phyloP scores from a whole-genome alignment of 2,797 vertebrate genomes.

The Eupleurogrammus muticus region DNA sequence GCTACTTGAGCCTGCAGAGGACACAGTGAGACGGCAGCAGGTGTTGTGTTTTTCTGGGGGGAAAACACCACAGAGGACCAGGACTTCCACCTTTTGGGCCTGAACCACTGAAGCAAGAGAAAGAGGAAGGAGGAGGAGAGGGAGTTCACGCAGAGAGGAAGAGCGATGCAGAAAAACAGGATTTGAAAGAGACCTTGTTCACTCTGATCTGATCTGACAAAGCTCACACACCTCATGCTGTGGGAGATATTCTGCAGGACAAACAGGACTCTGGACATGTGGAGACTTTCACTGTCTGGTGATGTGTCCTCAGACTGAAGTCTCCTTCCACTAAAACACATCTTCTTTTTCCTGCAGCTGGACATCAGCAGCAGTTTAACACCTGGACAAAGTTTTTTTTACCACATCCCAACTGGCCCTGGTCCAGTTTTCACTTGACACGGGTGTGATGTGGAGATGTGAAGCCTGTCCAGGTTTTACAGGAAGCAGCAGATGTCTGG shows the following conservation, averaged over 20 bases:
- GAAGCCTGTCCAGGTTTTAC: too few species aligned
- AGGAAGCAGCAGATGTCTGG: too few species aligned
- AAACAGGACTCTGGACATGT: background rate
- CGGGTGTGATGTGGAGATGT: too few species aligned
- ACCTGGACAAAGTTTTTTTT: too few species aligned
- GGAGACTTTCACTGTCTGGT: too few species aligned
- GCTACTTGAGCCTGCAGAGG: slow-evolving; percentile 77
- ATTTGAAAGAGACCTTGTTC: slow-evolving; percentile 51
- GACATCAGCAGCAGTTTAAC: too few species aligned
- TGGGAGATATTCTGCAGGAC: background rate
- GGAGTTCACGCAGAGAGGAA: slow-evolving; percentile 48
- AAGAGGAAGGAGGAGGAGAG: slow-evolving; percentile 43
- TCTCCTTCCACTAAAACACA: too few species aligned
- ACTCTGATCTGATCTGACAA: background rate
- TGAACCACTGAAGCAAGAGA: slow-evolving; percentile 39
- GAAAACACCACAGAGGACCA: slow-evolving; percentile 26
- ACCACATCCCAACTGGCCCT: too few species aligned
- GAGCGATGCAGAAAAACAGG: slow-evolving; percentile 53
- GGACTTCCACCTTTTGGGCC: slow-evolving; percentile 7
- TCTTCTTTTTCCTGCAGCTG: too few species aligned
- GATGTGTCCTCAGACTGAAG: too few species aligned
- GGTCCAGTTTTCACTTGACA: too few species aligned
- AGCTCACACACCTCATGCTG: background rate
- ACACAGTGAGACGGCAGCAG: background rate
- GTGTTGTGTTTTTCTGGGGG: slow-evolving; percentile 3